Evolutionary conservation across 2,888 invertebrate species (phyloP), one percentile per base, ranked within the genome.

Genomic region (Sesamia inferens): DNA sequence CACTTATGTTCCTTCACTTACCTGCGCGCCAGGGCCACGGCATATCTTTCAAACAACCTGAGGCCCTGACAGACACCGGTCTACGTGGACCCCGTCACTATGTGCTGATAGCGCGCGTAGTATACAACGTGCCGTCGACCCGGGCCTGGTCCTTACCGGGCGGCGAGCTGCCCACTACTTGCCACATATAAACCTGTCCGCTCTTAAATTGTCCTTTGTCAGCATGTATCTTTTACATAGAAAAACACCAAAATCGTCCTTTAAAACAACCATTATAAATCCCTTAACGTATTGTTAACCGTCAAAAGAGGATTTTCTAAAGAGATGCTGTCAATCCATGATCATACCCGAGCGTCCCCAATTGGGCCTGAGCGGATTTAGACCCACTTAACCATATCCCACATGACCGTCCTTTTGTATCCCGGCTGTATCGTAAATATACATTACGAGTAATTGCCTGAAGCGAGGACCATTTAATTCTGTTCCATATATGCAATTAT

Each of bases 401-500:
- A 70, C 73, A 70, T 61, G 75, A 64, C 55, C 68, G 62, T 73
- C 62, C 61, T 19, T 13, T 22, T 71, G 67, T 75, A 72, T 64
- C 81, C 19, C 66, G 51, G 64, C 55, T 64, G 55, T 68, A 71
- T 85, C 87, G 74, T 85, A 85, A 85, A 87, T 85, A 80, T 58
- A 85, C 72, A 85, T 85, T 85, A 87, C 39, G 67, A 70, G 65
- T 85, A 87, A 87, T 83, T 83, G 81, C 67, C 67, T 59, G 48
- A 24, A 65, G 48, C 42, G 57, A 42, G 47, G 55, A 31, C 19
- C 39, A 61, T 74, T 68, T 82, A 63, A 85, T 85, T 61, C 65
- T 22, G n/a, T 75, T 54, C 44, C 72, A 31, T 62, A 11, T 71
- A 68, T n/a, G 73, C 55, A 65, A 39, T 59, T 70, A 64, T 61